Percentiles rank a stretch among this genome's conserved stretches.
phyloP scores from a whole-genome alignment of 1,140 invertebrate species.

The Drosophila simulans region DNA sequence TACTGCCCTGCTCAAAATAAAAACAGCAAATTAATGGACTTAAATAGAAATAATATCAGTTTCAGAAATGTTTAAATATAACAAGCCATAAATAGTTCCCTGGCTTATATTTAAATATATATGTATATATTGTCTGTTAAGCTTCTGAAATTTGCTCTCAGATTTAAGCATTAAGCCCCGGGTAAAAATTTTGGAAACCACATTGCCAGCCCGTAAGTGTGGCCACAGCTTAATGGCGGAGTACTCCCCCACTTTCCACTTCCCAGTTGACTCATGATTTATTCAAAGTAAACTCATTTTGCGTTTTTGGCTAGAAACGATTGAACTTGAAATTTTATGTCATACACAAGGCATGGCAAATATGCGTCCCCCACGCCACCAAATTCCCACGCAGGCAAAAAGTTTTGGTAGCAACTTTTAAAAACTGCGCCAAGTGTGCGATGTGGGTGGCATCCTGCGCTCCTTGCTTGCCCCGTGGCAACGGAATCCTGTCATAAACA shows the following conservation, averaged over 20 bases:
- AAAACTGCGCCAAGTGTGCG: slow-evolving; percentile 62
- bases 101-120: no score
- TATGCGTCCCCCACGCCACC: slow-evolving; percentile 8
- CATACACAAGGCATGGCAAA: slow-evolving; percentile 42
- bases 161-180: background rate
- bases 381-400: slow-evolving; percentile 19
- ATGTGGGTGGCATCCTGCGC: slow-evolving; percentile 28
- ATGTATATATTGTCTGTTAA: no score
- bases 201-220: slow-evolving; percentile 20
- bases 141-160: no score
- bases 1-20: background rate
- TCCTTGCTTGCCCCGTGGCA: slow-evolving; percentile 40
- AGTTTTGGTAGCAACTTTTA: slow-evolving; percentile 59
- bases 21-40: background rate
- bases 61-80: background rate
- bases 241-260: background rate
- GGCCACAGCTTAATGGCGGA: slow-evolving; percentile 36
- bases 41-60: background rate
- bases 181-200: background rate
- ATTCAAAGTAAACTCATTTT: slow-evolving; percentile 76
- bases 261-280: slow-evolving; percentile 63
- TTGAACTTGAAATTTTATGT: slow-evolving; percentile 68
- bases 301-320: slow-evolving; percentile 60
- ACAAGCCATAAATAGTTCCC: background rate
- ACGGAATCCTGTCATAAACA: slow-evolving; percentile 59